Evolutionary conservation across 2,888 invertebrate genomes (phyloP).

Genomic region (Cerastis rubricosa): DNA sequence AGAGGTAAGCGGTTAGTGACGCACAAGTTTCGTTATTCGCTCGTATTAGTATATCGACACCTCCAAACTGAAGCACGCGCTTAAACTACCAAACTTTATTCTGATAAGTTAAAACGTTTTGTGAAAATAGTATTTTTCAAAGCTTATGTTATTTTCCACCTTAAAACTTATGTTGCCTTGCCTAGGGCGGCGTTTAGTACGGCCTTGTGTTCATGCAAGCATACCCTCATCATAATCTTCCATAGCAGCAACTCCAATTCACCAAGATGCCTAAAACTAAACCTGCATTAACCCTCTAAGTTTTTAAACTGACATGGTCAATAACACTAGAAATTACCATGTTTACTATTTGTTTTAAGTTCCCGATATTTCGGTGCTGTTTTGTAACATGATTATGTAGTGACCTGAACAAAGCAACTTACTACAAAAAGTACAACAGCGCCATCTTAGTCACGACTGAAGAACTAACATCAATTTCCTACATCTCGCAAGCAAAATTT

Average conservation of each 20-base stretch:
- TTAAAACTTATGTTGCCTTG: not conserved
- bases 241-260: not conserved
- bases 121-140: not conserved
- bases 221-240: constrained; percentile 7
- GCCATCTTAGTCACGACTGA: too few relatives aligned
- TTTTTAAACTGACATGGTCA: too few relatives aligned
- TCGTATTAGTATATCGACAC: constrained; percentile 51
- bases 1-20: constrained; percentile 52
- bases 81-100: constrained; percentile 9
- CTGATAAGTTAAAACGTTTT: not conserved
- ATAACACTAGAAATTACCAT: too few relatives aligned
- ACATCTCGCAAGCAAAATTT: too few relatives aligned
- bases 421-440: too few relatives aligned
- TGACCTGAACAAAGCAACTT: too few relatives aligned
- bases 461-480: too few relatives aligned
- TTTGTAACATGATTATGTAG: too few relatives aligned
- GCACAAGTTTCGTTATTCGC: constrained; percentile 38
- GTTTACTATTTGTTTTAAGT: too few relatives aligned
- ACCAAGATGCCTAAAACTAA: not conserved
- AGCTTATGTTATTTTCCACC: not conserved
- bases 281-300: not conserved
- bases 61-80: constrained; percentile 36
- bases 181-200: not conserved
- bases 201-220: constrained; percentile 25
- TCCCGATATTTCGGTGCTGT: too few relatives aligned